Percentiles rank a stretch among this genome's conserved stretches.
Conservation (phyloP, 2,113 vertebrate species). For the Neogale vison region DNA sequence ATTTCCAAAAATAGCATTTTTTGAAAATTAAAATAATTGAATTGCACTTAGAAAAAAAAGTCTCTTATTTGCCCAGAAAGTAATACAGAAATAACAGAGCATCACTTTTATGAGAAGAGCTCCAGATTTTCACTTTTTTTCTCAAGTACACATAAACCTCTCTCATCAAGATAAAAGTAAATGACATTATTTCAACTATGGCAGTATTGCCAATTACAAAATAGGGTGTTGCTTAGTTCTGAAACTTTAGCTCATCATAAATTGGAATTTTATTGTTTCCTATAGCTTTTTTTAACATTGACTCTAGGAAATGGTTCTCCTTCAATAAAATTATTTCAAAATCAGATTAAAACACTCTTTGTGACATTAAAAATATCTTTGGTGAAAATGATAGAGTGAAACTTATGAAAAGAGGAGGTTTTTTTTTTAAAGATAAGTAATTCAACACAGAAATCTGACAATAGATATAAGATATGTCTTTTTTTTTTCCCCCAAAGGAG, state of each 20-base stretch:
- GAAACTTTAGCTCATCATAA: background rate
- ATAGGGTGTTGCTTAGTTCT: background rate
- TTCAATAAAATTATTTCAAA: constrained; percentile 2
- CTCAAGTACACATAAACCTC: background rate
- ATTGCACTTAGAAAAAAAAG: background rate
- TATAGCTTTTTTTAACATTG: background rate
- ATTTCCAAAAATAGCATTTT: background rate
- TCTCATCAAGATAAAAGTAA: constrained; percentile 21
- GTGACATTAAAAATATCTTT: background rate
- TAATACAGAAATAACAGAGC: background rate
- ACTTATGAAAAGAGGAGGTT: background rate
- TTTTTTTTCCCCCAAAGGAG: background rate
- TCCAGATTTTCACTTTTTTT: background rate
- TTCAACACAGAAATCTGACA: constrained; percentile 56
- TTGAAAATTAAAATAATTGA: background rate
- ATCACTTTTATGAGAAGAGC: background rate
- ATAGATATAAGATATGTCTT: background rate
- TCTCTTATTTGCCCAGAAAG: background rate
- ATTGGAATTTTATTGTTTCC: background rate
- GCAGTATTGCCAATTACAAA: background rate
- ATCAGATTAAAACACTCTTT: background rate
- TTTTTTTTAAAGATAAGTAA: constrained; percentile 55
- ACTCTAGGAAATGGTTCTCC: background rate
- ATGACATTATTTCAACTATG: background rate
- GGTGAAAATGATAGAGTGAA: background rate